A percentile compares a stretch with the other conserved stretches of the same genome.
Conservation (phyloP, 2,888 invertebrate species). For the Leptothorax acervorum region DNA sequence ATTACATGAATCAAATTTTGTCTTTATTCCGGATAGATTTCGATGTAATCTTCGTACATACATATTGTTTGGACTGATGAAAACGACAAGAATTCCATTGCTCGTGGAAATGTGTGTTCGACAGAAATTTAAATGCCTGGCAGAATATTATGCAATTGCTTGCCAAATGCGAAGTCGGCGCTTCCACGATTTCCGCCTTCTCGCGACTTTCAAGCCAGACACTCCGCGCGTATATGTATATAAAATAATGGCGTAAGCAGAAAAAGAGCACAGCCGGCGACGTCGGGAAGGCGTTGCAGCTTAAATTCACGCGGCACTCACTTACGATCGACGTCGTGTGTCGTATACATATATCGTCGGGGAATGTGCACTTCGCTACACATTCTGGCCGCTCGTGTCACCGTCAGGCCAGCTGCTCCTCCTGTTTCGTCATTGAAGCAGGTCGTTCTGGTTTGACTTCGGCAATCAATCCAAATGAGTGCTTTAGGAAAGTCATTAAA, state of each 20-base stretch:
- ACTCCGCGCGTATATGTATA: conserved; percentile 19
- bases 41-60: background rate
- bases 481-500: conserved; percentile 6
- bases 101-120: conserved; percentile 10
- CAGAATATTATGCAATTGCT: conserved; percentile 66
- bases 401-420: conserved; percentile 56
- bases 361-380: conserved; percentile 76
- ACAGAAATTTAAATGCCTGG: conserved; percentile 69
- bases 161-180: conserved; percentile 30
- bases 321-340: conserved; percentile 51
- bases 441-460: conserved; percentile 24
- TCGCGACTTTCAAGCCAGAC: conserved; percentile 14
- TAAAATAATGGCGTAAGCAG: conserved; percentile 42
- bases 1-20: background rate
- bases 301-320: conserved; percentile 59
- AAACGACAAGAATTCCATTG: background rate
- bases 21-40: background rate
- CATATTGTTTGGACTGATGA: background rate
- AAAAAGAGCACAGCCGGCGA: conserved; percentile 46
- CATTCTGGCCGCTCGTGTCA: conserved; percentile 67
- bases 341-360: conserved; percentile 69
- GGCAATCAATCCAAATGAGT: conserved; percentile 20
- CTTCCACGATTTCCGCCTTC: conserved; percentile 64
- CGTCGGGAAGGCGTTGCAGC: conserved; percentile 30
- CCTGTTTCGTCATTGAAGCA: conserved; percentile 63